Conservation (phyloP, 1,140 invertebrate genomes). For the Choristoneura fumiferana region DNA sequence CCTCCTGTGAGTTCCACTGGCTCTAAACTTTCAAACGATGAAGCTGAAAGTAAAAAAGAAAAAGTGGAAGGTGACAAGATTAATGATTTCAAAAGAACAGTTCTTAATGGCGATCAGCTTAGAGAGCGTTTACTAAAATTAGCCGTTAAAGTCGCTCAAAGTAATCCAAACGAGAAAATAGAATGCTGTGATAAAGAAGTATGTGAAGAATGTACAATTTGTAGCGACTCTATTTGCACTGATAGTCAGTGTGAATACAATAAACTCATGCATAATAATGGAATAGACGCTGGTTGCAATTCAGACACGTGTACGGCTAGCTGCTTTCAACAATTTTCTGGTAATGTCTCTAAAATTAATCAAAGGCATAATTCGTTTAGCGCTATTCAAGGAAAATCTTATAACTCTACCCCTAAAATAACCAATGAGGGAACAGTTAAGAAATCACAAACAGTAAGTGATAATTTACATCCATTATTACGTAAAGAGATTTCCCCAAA, state of each 20-base stretch:
- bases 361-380: conserved; percentile 77
- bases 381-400: conserved; percentile 64
- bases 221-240: conserved; percentile 72
- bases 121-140: conserved; percentile 80
- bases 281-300: conserved; percentile 67
- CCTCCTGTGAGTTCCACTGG: conserved; percentile 35
- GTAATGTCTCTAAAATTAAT: conserved; percentile 46
- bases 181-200: conserved; percentile 76
- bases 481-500: conserved; percentile 71
- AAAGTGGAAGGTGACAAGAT: conserved; percentile 60
- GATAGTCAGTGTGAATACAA: conserved; percentile 75
- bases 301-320: conserved; percentile 66
- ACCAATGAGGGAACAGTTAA: conserved; percentile 63
- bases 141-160: conserved; percentile 74
- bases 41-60: conserved; percentile 36
- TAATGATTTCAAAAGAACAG: conserved; percentile 71
- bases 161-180: conserved; percentile 66
- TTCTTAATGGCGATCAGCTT: conserved; percentile 81
- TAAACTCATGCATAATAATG: conserved; percentile 68
- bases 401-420: conserved; percentile 44
- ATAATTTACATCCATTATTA: conserved; percentile 74
- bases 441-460: conserved; percentile 69
- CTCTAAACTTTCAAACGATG: conserved; percentile 40
- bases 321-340: conserved; percentile 56
- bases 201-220: conserved; percentile 73